These are phyloP conservation scores for Hippocampus abdominalis DNA, from an alignment of 2,113 vertebrate genomes.

Conservation along the genomic window DNA sequence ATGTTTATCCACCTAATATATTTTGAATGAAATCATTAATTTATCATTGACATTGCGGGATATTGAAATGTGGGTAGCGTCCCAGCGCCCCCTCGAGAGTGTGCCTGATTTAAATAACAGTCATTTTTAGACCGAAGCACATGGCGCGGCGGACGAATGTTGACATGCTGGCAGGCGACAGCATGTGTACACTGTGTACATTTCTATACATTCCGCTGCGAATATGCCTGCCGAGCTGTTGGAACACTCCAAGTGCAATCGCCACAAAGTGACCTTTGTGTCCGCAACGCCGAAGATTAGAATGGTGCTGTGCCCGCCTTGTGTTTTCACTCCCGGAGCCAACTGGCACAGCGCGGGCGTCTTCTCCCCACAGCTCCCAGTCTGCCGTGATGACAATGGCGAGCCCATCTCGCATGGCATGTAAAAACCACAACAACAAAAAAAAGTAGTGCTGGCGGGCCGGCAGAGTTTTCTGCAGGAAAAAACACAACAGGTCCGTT, in stretches of 20 bases:
- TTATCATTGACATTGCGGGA: background rate
- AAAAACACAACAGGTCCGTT: slow-evolving; percentile 39
- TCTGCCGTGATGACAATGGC: slow-evolving; percentile 72
- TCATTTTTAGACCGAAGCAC: slow-evolving; percentile 1
- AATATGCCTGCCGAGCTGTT: slow-evolving; percentile 43
- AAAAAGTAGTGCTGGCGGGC: slow-evolving; percentile 48
- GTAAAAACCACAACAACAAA: slow-evolving; percentile 64
- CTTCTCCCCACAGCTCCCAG: slow-evolving; percentile 62
- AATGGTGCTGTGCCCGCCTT: slow-evolving; percentile 70
- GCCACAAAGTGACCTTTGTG: slow-evolving; percentile 67
- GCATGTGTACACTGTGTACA: background rate
- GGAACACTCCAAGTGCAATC: slow-evolving; percentile 44
- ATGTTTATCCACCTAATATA: background rate
- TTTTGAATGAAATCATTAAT: background rate
- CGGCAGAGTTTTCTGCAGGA: slow-evolving; percentile 55
- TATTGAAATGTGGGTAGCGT: background rate
- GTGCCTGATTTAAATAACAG: background rate
- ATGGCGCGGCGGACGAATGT: slow-evolving; percentile 1
- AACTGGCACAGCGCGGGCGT: slow-evolving; percentile 69
- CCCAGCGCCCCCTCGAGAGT: background rate
- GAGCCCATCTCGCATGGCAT: slow-evolving; percentile 63
- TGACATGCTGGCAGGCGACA: background rate
- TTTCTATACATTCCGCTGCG: background rate
- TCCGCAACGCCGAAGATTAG: slow-evolving; percentile 71
- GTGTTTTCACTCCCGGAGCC: slow-evolving; percentile 70